Evolutionary conservation across 2,113 vertebrate species (phyloP).

Genomic region (Dipodomys spectabilis): DNA sequence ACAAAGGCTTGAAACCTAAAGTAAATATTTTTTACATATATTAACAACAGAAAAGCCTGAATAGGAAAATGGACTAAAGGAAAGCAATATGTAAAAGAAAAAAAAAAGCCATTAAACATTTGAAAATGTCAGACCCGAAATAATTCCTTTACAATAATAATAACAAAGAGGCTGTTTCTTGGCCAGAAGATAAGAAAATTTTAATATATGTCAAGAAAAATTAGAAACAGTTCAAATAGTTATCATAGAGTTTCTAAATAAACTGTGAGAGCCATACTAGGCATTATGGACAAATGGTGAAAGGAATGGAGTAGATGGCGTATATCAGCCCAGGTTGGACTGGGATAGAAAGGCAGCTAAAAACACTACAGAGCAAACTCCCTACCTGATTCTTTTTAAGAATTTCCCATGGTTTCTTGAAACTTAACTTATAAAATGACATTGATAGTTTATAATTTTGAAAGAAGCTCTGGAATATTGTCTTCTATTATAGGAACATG

Average conservation of each 20-base stretch:
- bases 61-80: not conserved
- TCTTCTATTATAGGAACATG: not conserved
- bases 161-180: not conserved
- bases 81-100: constrained; percentile 7
- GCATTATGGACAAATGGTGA: not conserved
- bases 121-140: not conserved
- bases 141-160: not conserved
- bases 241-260: not conserved
- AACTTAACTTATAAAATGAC: not conserved
- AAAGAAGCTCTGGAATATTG: not conserved
- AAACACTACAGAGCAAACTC: not conserved
- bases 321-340: not conserved
- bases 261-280: not conserved
- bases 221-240: not conserved
- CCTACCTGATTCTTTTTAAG: not conserved
- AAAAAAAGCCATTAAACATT: not conserved
- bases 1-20: not conserved
- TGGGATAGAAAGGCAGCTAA: not conserved
- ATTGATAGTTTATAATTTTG: not conserved
- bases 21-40: constrained; percentile 8
- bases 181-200: not conserved
- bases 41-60: not conserved
- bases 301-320: not conserved
- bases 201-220: not conserved
- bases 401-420: not conserved